Percentiles rank a stretch among this genome's conserved stretches.
These are phyloP conservation scores for Umimayanthus kanabou DNA, from an alignment of 92 coral and sea anemone genomes.

Conservation along the genomic window DNA sequence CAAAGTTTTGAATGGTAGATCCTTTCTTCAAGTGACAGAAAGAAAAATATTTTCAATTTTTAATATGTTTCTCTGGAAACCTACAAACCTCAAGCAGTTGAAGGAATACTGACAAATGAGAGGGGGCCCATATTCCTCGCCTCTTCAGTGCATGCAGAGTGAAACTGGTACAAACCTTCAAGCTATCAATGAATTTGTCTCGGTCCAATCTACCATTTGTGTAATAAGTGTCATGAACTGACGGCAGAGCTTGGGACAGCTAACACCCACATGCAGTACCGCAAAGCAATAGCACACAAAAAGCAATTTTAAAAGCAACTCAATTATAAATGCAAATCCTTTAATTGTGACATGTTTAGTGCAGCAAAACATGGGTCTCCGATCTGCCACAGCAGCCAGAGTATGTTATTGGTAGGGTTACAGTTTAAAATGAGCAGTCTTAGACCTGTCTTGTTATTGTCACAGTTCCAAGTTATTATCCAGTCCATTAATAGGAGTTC, in stretches of 20 bases:
- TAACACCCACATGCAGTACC: conserved; percentile 40
- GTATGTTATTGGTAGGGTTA: neutral
- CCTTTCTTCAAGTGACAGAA: too few species aligned
- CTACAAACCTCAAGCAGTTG: conserved; percentile 26
- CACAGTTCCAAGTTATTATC: too few species aligned
- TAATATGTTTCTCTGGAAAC: neutral
- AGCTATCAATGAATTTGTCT: conserved; percentile 47
- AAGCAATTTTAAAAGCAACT: conserved; percentile 36
- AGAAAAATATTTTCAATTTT: too few species aligned
- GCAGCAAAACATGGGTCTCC: neutral
- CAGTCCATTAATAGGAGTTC: neutral
- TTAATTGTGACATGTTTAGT: neutral
- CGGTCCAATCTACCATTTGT: conserved; percentile 48
- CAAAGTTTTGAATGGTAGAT: too few species aligned
- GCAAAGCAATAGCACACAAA: conserved; percentile 46
- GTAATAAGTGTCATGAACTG: conserved; percentile 42
- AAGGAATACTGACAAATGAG: conserved; percentile 1
- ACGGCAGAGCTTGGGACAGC: conserved; percentile 29
- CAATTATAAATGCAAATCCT: neutral
- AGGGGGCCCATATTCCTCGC: conserved; percentile 54
- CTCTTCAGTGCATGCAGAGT: conserved; percentile 43
- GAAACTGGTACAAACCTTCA: conserved; percentile 42
- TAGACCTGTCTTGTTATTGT: neutral
- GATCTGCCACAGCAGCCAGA: neutral
- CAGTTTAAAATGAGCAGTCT: neutral